Evolutionary conservation across 2,113 vertebrate genomes (phyloP).

Genomic region (Toxostoma redivivum): DNA sequence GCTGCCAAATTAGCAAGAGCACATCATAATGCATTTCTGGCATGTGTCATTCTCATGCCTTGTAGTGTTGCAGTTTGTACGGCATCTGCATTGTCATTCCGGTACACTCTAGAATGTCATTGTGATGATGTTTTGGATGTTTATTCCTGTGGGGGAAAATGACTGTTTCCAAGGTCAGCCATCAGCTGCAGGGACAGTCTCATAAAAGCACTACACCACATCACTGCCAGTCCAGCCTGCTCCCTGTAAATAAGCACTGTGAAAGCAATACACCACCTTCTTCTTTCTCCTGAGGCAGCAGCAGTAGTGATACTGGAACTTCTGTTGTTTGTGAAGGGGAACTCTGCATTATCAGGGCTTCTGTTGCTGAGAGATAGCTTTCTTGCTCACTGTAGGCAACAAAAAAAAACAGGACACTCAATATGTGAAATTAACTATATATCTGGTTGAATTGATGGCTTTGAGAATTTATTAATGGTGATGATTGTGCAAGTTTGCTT

Average conservation of each 20-base stretch:
- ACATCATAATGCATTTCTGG: neutral
- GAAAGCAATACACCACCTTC: neutral
- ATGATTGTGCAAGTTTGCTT: neutral
- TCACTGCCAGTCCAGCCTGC: neutral
- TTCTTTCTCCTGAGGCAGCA: neutral
- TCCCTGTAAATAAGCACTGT: neutral
- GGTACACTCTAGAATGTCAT: neutral
- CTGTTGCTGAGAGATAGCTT: neutral
- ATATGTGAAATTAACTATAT: neutral
- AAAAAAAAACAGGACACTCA: neutral
- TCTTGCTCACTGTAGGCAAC: neutral
- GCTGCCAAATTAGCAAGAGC: neutral
- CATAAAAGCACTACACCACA: neutral
- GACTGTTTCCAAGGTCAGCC: neutral
- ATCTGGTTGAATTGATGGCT: neutral
- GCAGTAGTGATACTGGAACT: neutral
- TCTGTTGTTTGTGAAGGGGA: neutral
- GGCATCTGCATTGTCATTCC: constrained; percentile 12
- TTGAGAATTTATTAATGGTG: neutral
- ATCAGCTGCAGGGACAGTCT: neutral
- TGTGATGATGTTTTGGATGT: neutral
- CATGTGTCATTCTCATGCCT: neutral
- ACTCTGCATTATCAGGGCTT: neutral
- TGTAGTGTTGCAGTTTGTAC: neutral
- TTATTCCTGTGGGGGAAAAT: neutral